phyloP scores from a whole-genome alignment of 2,797 vertebrate genomes.

The Diceros bicornis region DNA sequence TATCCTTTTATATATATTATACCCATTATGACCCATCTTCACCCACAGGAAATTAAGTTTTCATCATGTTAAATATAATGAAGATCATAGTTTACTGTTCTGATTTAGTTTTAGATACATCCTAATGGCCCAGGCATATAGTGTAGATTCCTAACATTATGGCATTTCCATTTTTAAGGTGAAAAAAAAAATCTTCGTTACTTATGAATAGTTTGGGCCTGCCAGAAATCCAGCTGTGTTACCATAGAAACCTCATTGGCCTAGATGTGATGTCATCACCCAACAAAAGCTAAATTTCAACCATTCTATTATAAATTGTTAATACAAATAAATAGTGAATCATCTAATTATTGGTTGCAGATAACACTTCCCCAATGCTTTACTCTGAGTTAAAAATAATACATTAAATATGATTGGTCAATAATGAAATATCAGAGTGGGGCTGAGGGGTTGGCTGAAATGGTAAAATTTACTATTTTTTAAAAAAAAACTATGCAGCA shows the following conservation, averaged over 20 bases:
- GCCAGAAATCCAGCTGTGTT: constrained; percentile 85
- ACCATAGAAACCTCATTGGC: constrained; percentile 85
- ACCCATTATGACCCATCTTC: neutral
- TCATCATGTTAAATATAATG: constrained; percentile 3
- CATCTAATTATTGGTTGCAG: constrained; percentile 88
- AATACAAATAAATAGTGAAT: constrained; percentile 86
- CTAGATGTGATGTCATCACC: constrained; percentile 82
- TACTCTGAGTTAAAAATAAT: constrained; percentile 74
- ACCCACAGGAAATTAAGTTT: neutral
- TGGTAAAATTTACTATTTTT: constrained; percentile 78
- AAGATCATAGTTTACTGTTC: neutral
- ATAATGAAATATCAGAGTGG: constrained; percentile 70
- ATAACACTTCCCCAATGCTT: constrained; percentile 76
- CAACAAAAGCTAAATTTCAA: constrained; percentile 82
- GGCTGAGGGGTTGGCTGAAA: constrained; percentile 35
- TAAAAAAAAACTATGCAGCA: neutral
- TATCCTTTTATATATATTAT: neutral
- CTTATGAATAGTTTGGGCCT: constrained; percentile 70
- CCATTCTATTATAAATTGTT: constrained; percentile 74
- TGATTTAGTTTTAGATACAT: neutral
- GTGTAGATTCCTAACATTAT: neutral
- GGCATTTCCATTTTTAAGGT: constrained; percentile 49
- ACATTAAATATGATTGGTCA: constrained; percentile 76
- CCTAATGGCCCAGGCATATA: neutral
- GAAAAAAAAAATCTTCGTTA: constrained; percentile 55